A percentile compares a stretch with the other conserved stretches of the same genome.
phyloP scores from a whole-genome alignment of 2,888 invertebrate genomes.

The Anthophora plumipes region DNA sequence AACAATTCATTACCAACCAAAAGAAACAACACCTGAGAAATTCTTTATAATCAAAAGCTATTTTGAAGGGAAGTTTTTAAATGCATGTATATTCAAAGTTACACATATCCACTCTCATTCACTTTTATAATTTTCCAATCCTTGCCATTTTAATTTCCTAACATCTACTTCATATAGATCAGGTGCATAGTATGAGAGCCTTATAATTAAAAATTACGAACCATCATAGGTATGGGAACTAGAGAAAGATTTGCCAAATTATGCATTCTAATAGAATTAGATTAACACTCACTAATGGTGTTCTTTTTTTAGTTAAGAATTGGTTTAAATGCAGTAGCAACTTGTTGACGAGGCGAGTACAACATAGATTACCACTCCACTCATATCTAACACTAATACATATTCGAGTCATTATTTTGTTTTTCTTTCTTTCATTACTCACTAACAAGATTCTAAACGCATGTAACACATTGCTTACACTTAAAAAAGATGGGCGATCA shows the following conservation, averaged over 20 bases:
- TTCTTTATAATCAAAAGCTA: slow-evolving; percentile 44
- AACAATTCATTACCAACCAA: slow-evolving; percentile 50
- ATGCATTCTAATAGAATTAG: slow-evolving; percentile 51
- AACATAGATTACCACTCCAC: slow-evolving; percentile 58
- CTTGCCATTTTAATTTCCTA: slow-evolving; percentile 65
- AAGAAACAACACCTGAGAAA: slow-evolving; percentile 43
- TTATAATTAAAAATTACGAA: slow-evolving; percentile 49
- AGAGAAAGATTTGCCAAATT: slow-evolving; percentile 48
- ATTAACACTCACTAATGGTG: slow-evolving; percentile 47
- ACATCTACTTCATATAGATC: slow-evolving; percentile 69
- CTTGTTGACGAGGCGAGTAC: slow-evolving; percentile 46
- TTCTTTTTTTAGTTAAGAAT: slow-evolving; percentile 36
- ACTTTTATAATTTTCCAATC: slow-evolving; percentile 59
- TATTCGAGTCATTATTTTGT: slow-evolving; percentile 42
- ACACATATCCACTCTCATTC: slow-evolving; percentile 49
- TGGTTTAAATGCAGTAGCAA: slow-evolving; percentile 65
- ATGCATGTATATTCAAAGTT: slow-evolving; percentile 56
- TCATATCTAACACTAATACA: slow-evolving; percentile 53
- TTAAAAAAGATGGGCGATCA: slow-evolving; percentile 75
- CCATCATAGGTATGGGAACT: slow-evolving; percentile 40
- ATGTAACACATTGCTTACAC: slow-evolving; percentile 69
- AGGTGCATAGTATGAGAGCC: slow-evolving; percentile 48
- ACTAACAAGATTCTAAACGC: slow-evolving; percentile 67
- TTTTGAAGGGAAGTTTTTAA: slow-evolving; percentile 43
- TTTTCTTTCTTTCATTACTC: slow-evolving; percentile 47